These are phyloP conservation scores for Monopterus albus DNA, from an alignment of 2,113 vertebrate genomes.

Conservation along the genomic window DNA sequence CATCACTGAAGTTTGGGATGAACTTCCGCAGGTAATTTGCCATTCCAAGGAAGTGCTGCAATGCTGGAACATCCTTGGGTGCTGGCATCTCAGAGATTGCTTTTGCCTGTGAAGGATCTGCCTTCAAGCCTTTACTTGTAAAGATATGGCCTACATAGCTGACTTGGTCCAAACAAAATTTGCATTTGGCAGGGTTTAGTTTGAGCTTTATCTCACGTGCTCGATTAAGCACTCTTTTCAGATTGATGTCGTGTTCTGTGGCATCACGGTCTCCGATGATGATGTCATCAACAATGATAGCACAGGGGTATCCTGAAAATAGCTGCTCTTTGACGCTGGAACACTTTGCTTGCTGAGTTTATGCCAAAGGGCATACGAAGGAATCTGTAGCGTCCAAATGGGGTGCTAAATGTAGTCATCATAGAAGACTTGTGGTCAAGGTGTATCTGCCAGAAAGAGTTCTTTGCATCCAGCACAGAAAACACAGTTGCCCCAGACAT, in stretches of 20 bases:
- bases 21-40: background rate
- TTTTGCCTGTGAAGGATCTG: no score
- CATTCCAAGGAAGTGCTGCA: no score
- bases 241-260: background rate
- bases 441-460: background rate
- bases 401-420: constrained; percentile 12
- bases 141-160: no score
- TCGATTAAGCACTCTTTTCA: background rate
- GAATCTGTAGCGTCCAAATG: no score
- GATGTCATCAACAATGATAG: background rate
- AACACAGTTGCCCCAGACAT: constrained; percentile 19
- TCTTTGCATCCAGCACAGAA: constrained; percentile 17
- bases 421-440: background rate
- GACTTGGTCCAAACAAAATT: background rate
- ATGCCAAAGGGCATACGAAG: no score
- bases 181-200: no score
- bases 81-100: no score
- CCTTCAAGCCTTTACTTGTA: no score
- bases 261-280: background rate
- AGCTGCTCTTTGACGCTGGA: constrained; percentile 2
- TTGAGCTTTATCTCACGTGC: background rate
- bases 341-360: background rate
- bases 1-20: background rate
- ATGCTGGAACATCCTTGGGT: no score
- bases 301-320: no score